Base-by-base conservation (phyloP, 2,113 vertebrate genomes). In the Corythoichthys haematopterus region DNA sequence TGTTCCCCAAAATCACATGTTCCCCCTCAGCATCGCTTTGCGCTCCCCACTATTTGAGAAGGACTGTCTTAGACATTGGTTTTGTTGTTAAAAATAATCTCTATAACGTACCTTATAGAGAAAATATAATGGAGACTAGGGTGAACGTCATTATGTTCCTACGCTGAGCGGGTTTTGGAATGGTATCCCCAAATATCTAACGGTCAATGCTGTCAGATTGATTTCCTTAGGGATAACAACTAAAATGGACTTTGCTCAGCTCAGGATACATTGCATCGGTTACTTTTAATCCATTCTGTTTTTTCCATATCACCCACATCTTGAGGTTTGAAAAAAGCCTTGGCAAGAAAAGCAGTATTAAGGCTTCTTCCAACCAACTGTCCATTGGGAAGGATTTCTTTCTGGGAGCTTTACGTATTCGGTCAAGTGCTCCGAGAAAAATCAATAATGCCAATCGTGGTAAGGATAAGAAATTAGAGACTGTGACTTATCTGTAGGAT, bases 191-290 rank as follows among this genome's bases (percentile, higher is more conserved):
- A 82, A 77, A 81, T 80, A 70, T 85, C 65, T 75, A 79, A 80
- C 68, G 78, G 78, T 70, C 63, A 67, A 70, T 40, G 66, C 71
- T 68, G 73, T 79, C 66, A 53, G 2, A 33, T 69, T 85, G 78
- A 84, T 84, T 87, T 89, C 84, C 85, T 87, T 66, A 3, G 85
- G 84, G 87, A 74, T 53, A 53, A 28, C 60, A 70, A 84, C 79
- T 46, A 75, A 73, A 87, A 81, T 90, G 72, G 76, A 76, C 62
- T 80, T 72, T 68, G 37, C 66, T 81, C 69, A 51, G 65, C 64
- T 79, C 70, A 55, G 50, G 63, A 68, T 74, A n/a, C 47, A 50
- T 66, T 11, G 43, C 62, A 28, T 61, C 5, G 55, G 20, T 59
- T 14, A 65, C 50, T 20, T 13, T 36, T 51, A 16, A 8, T 47